phyloP scores from a whole-genome alignment of 1,140 invertebrate species.

The Reticulitermes speratus region DNA sequence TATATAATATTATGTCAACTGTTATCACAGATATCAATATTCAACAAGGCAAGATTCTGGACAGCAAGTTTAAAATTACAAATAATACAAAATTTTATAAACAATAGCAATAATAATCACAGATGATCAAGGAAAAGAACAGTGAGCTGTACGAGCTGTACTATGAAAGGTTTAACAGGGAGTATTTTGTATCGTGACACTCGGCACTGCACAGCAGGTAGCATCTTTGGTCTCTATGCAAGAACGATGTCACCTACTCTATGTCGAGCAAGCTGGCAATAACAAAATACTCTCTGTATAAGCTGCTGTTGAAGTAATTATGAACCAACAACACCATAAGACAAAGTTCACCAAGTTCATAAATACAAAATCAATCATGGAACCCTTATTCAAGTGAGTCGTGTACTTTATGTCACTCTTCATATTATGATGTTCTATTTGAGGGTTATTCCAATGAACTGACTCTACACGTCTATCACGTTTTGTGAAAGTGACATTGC shows the following conservation, averaged over 20 bases:
- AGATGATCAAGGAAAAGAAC: background rate
- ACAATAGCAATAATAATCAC: background rate
- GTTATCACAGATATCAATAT: constrained; percentile 2
- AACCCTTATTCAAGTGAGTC: background rate
- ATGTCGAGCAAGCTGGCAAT: no score
- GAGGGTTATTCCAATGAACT: no score
- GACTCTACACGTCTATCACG: no score
- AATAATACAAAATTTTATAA: constrained; percentile 17
- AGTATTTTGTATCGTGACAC: no score
- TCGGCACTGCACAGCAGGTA: no score
- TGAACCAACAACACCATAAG: background rate
- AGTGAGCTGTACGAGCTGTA: background rate
- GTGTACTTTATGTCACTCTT: background rate
- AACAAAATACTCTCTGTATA: background rate
- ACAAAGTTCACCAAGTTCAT: background rate
- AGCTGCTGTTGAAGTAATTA: background rate
- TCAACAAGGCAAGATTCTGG: constrained; percentile 14
- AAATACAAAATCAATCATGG: background rate
- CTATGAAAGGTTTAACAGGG: background rate
- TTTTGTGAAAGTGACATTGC: no score
- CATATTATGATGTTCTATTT: background rate
- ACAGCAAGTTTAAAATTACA: constrained; percentile 1
- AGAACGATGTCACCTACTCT: no score
- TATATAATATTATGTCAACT: background rate
- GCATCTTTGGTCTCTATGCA: no score